These are phyloP conservation scores for Drosophila ironensis DNA, from an alignment of 1,140 invertebrate species.

Conservation along the genomic window DNA sequence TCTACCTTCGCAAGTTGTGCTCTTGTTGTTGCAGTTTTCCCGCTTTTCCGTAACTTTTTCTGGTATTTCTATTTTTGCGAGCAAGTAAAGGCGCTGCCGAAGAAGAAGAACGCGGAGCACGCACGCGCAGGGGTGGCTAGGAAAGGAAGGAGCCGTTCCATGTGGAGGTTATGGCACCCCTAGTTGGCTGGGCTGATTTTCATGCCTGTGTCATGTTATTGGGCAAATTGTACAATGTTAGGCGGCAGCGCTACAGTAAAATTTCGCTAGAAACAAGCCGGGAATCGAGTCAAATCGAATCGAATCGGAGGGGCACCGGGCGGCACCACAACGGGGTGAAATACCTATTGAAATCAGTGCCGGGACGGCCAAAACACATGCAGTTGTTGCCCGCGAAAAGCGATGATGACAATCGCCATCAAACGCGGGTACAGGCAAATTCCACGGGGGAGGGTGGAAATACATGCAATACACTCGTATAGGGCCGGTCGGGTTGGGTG, in stretches of 20 bases:
- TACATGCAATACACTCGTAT: neutral
- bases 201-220: constrained; percentile 73
- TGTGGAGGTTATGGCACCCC: constrained; percentile 47
- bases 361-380: constrained; percentile 5
- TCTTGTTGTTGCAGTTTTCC: constrained; percentile 46
- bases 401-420: constrained; percentile 32
- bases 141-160: neutral
- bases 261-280: constrained; percentile 2
- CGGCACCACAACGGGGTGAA: constrained; percentile 21
- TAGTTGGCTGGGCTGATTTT: constrained; percentile 63
- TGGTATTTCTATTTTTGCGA: constrained; percentile 41
- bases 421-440: neutral
- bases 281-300: neutral
- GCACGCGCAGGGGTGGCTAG: constrained; percentile 68
- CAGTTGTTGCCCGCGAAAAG: constrained; percentile 34
- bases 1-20: constrained; percentile 14
- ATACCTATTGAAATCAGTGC: constrained; percentile 33
- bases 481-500: neutral
- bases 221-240: constrained; percentile 76
- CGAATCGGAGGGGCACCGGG: neutral
- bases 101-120: constrained; percentile 46
- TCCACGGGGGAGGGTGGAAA: neutral
- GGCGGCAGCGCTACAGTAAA: constrained; percentile 27
- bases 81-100: constrained; percentile 54
- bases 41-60: constrained; percentile 56